Base-by-base conservation (phyloP, 1,140 invertebrate species). In the Drosophila neocordata region DNA sequence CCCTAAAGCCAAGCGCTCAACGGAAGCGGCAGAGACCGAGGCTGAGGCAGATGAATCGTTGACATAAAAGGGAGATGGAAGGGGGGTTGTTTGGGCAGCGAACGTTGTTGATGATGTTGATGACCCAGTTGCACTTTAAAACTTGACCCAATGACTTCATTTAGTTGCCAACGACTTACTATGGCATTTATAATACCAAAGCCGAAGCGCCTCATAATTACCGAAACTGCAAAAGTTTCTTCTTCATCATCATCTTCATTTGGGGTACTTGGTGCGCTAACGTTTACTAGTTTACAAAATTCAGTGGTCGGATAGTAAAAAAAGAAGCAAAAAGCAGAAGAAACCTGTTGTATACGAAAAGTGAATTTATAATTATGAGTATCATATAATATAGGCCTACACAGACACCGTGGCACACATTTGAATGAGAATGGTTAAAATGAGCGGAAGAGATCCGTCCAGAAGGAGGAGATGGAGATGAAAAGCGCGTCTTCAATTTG, bases 121-220 rank as follows among this genome's bases (percentile, higher is more conserved):
- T 77, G 89, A 90, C 89, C 89, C 69, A 90, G 89, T 90, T 90
- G 81, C 78, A 77, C 82, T 78, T 77, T 74, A 90, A 90, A 90
- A 89, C 89, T 90, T 90, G 89, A 90, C 89, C 89, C 84, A 90
- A 89, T 90, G 89, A 89, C 89, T 90, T 73, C 89, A 89, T 89
- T 88, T 73, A 69, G 65, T 77, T 72, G 69, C 65, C 68, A 79
- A 61, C 58, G 27, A 13, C 66, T 38, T 55, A 73, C 75, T 78
- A 78, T 79, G 77, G 77, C 77, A 80, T 79, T 79, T 79, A 64
- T 80, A 79, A 80, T 71, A 72, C 67, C 66, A 64, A 67, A 75
- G 71, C 61, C 77, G 70, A 70, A 79, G 62, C 77, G 48, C 53
- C 77, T 77, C 81, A 84, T 84, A 81, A 84, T 84, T 85, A 77